phyloP scores from a whole-genome alignment of 23 tunicate genomes.

The Ascidia mentula region DNA sequence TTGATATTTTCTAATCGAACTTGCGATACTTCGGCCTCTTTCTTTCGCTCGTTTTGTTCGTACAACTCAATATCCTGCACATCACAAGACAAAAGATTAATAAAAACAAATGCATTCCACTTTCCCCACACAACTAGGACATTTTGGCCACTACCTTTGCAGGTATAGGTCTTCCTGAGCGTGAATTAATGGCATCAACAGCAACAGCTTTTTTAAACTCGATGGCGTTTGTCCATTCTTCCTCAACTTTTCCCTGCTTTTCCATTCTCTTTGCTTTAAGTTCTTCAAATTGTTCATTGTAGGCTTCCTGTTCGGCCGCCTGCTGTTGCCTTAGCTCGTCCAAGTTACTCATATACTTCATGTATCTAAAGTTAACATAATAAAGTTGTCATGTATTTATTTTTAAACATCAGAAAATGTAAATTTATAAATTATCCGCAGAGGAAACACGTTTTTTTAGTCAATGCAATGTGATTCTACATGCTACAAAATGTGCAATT shows the following conservation, averaged over 20 bases:
- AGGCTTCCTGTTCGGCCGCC: conserved; percentile 63
- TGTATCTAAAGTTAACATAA: conserved; percentile 57
- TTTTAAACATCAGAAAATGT: too few species aligned
- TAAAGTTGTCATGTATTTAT: too few species aligned
- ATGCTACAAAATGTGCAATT: too few species aligned
- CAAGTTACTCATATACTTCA: conserved; percentile 89
- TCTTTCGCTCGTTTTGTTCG: conserved; percentile 78
- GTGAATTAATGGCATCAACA: conserved; percentile 60
- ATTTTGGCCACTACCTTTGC: conserved; percentile 26
- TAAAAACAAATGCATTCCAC: background rate
- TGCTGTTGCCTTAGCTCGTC: conserved; percentile 84
- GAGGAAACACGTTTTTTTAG: too few species aligned
- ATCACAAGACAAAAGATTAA: background rate
- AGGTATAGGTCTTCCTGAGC: conserved; percentile 76
- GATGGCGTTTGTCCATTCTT: conserved; percentile 72
- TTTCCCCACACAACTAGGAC: background rate
- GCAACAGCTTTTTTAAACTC: conserved; percentile 72
- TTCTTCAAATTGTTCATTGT: conserved; percentile 76
- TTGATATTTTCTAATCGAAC: conserved; percentile 95
- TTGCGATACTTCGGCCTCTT: conserved; percentile 87
- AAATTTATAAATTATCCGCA: too few species aligned
- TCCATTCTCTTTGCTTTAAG: conserved; percentile 58
- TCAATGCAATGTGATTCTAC: too few species aligned
- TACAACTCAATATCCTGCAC: conserved; percentile 61
- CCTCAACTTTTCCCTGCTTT: conserved; percentile 77